phyloP scores from a whole-genome alignment of 2,113 vertebrate genomes.

The Scomber japonicus region DNA sequence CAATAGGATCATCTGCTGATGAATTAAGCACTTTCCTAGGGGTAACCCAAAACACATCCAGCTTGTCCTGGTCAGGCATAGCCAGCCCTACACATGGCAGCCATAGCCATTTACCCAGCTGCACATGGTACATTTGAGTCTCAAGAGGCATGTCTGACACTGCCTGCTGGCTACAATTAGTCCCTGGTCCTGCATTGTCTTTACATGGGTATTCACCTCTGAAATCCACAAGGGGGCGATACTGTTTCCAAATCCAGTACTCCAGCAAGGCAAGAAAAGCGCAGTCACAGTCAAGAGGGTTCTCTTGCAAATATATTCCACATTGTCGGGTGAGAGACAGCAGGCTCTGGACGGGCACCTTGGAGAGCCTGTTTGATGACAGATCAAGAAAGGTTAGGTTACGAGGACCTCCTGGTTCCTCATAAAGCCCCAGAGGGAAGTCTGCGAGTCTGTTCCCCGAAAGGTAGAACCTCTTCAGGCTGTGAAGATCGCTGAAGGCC shows the following conservation, averaged over 20 bases:
- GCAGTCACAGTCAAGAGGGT: constrained; percentile 89
- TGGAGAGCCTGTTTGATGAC: constrained; percentile 86
- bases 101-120: constrained; percentile 83
- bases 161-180: constrained; percentile 80
- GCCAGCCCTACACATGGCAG: constrained; percentile 87
- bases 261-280: constrained; percentile 84
- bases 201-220: constrained; percentile 83
- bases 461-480: constrained; percentile 87
- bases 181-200: constrained; percentile 22
- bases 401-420: constrained; percentile 79
- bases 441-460: constrained; percentile 83
- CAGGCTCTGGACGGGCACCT: constrained; percentile 84
- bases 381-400: constrained; percentile 88
- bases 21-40: constrained; percentile 81
- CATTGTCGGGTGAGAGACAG: constrained; percentile 82
- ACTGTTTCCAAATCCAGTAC: constrained; percentile 89
- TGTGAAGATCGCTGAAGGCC: constrained; percentile 83
- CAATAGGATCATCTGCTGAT: constrained; percentile 59
- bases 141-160: constrained; percentile 70
- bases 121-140: constrained; percentile 79
- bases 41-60: constrained; percentile 85
- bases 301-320: constrained; percentile 89
- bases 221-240: constrained; percentile 87
- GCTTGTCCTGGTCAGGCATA: constrained; percentile 45
- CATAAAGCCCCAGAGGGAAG: constrained; percentile 85